phyloP scores from a whole-genome alignment of 1,140 invertebrate species.

The Calephelis nemesis region DNA sequence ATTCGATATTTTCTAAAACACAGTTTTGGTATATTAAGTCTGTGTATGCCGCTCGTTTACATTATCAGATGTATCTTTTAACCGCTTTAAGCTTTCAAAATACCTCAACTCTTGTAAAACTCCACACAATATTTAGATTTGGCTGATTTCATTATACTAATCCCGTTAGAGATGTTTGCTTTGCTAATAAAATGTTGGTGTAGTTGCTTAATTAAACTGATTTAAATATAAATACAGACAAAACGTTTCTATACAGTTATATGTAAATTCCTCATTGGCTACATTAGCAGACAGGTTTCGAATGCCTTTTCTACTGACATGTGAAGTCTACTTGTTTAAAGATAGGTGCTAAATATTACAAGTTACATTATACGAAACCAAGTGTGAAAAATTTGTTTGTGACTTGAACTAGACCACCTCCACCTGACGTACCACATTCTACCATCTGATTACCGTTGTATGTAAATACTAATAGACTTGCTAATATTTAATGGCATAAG shows the following conservation, averaged over 20 bases:
- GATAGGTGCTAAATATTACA: too few relatives aligned
- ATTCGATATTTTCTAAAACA: too few relatives aligned
- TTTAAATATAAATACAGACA: conserved; percentile 15
- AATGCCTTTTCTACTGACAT: background rate
- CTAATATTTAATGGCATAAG: too few relatives aligned
- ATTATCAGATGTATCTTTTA: background rate
- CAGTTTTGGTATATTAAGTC: too few relatives aligned
- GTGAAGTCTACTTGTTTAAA: too few relatives aligned
- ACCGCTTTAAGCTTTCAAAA: background rate
- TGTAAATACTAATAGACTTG: too few relatives aligned
- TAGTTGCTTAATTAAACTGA: conserved; percentile 14
- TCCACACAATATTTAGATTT: conserved; percentile 13
- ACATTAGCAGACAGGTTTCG: background rate
- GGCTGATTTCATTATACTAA: background rate
- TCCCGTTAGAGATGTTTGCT: conserved; percentile 2
- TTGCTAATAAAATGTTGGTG: conserved; percentile 5
- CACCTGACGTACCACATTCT: too few relatives aligned
- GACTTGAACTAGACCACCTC: too few relatives aligned
- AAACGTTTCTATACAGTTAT: conserved; percentile 10
- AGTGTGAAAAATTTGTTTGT: too few relatives aligned
- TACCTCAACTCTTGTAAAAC: background rate
- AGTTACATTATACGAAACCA: too few relatives aligned
- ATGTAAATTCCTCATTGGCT: conserved; percentile 7
- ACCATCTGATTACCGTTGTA: too few relatives aligned
- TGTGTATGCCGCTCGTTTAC: too few relatives aligned